Evolutionary conservation across 2,797 vertebrate genomes (phyloP), one percentile per base, ranked within the genome.

Genomic region (Schizopygopsis malacanthus): DNA sequence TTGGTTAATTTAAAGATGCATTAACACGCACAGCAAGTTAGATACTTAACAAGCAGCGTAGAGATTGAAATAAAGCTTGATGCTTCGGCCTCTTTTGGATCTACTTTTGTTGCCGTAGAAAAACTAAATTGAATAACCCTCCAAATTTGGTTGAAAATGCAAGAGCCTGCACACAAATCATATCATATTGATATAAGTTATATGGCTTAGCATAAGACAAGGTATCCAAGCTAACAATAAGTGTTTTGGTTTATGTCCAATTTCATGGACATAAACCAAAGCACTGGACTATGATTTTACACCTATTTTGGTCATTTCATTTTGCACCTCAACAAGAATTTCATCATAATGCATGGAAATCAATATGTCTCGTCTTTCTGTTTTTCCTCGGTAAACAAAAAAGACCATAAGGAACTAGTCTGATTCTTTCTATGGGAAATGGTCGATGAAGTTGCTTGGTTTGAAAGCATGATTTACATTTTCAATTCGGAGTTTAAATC

Each of bases 401-500:
- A n/a, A 69, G 25, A 72, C 22, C 28, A 25, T 25, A 72, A 81
- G 28, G 16, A 88, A 39, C 13, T 61, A 73, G 43, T 59, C 63
- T 81, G 73, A 59, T 69, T 43, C 52, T 85, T 87, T 87, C 45
- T 65, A 54, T 71, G 76, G 69, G 59, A 79, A 87, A 87, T 52
- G n/a, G 45, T 28, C 45, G 78, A 81, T 63, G 41, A 85, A 87
- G 37, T 43, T 37, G 59, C 76, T n/a, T 59, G 65, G 86, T 70
- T 61, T 61, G 28, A 59, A 76, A 70, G 45, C 76, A 59, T 45
- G 37, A 81, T 81, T 85, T 63, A 73, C 77, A 82, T 81, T 86
- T 81, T 89, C 61, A 83, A 72, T 83, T 75, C 70, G n/a, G 76
- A 41, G 47, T 61, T 88, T 78, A 65, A 82, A 77, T 82, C 67